Evolutionary conservation across 2,113 vertebrate species (phyloP), one percentile per base, ranked within the genome.

Genomic region (Brachypteracias leptosomus): DNA sequence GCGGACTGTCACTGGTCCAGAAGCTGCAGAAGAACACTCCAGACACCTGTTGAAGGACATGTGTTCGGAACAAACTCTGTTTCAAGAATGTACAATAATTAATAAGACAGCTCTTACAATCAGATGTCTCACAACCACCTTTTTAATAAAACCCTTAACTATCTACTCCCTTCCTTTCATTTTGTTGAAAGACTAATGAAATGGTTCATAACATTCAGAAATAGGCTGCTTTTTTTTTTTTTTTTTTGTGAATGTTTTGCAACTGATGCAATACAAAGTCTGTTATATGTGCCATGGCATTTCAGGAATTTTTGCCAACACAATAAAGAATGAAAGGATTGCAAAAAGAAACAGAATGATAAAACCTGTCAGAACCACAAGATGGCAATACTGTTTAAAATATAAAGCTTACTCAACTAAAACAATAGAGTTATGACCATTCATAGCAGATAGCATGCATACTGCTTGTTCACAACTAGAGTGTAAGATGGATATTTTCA

Each of bases 301-400:
- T 80, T 71, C 59, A 49, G 63, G 35, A 85, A 76, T 62, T 91
- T 47, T 81, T 93, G 51, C 16, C 33, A 67, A 67, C 13, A 58
- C 21, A 65, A 7, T 20, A 28, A 75, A 40, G 18, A 51, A 38
- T 74, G 49, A 77, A 68, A 63, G 5, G 9, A 2, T 22, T 89
- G 36, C 13, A 54, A 29, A 67, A 96, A 16, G 31, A 59, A 92
- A 35, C 10, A 36, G 52, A 85, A 38, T 67, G 15, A 29, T 72
- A 71, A 65, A 88, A 71, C 71, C 31, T 73, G 13, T 61, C 15
- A 18, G 38, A 73, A 85, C 93, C 98, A 97, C 97, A 96, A 97
- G 98, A 89, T 97, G 98, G 98, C 98, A 93, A 80, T 98, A 78
- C 66, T 88, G 96, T 80, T 96, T 97, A 96, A 98, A 88, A 89